Base-by-base conservation (phyloP, 2,113 vertebrate genomes). In the Ginglymostoma cirratum region DNA sequence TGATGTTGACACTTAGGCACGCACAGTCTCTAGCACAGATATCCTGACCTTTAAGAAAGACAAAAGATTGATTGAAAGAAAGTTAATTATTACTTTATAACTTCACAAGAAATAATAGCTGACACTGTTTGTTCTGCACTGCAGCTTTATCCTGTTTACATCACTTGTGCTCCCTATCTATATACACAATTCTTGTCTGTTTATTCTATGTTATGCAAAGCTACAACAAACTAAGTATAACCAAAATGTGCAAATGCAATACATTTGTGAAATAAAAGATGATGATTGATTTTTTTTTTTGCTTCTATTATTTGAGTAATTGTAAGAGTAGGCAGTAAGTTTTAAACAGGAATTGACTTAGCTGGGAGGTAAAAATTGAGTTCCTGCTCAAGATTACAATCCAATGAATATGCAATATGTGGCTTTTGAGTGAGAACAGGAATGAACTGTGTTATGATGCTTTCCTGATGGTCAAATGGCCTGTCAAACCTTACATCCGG, bases 71-170 rank as follows among this genome's bases (percentile, higher is more conserved):
- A 93, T 61, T 34, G 34, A 93, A 93, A 93, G 52, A 93, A 87
- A 93, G 61, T 17, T 19, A 93, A 65, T 92, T 92, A n/a, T 93
- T 92, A 8, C 55, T 66, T 93, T 66, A 67, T 65, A 93, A 93
- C 61, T 93, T 93, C 89, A 93, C 65, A 19, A 66, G 89, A 66
- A 66, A 34, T 93, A 65, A 93, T 38, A 83, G 5, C 80, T 42
- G 17, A 83, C 42, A 83, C 89, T 42, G 17, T 67, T 93, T 65
- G 65, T 93, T 61, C n/a, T 93, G 89, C 19, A 12, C 38, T 65
- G 61, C 61, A 66, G 89, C 17, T 93, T 93, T 93, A 93, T 93
- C 89, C 89, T 93, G 61, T 67, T 93, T 93, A 93, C 89, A 93
- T 93, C 66, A 93, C 17, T 93, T 61, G 42, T 30, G 38, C 61